Base-by-base conservation (phyloP, 1,140 invertebrate genomes). In the Formica exsecta region DNA sequence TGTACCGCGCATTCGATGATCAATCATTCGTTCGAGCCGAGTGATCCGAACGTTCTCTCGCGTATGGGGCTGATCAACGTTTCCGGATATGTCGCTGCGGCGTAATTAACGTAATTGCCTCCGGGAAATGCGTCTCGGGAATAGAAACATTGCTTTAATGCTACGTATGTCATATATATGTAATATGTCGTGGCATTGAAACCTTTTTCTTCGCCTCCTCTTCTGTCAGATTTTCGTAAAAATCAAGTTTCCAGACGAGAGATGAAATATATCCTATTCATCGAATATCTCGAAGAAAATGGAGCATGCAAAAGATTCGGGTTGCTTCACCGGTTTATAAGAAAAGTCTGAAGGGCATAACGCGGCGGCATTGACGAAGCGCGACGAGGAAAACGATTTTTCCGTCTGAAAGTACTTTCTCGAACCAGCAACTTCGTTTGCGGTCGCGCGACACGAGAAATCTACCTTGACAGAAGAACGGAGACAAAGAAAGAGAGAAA, bases 341-440 rank as follows among this genome's bases (percentile, higher is more conserved):
- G 77, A 70, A 70, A 80, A 70, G 77, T 80, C 77, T 70, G 77
- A 59, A 80, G 64, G 64, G 77, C 77, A 66, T 80, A 80, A 80
- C 64, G 77, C 64, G 64, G 44, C 77, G 77, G 77, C 77, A 80
- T 80, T 83, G 79, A 57, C 68, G 68, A 48, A 70, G 79, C 79
- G 68, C 68, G 79, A 73, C 79, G 79, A 61, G 51, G 48, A 57
- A 81, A 81, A 81, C 79, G 79, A 73, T 83, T 83, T 66, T 71
- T 59, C 54, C 68, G 25, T 83, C 68, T 73, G 79, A 73, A 61
- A 61, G 68, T 71, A 61, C 79, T 83, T 83, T 83, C 79, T 44
- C 68, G n/a, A 83, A 48, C 54, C 38, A 73, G 54, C 64, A 80
- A 80, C 64, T 80, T 80, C 77, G 77, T 83, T 83, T 83, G 66